Conservation (phyloP, 2,888 invertebrate genomes). For the Serrognathus titanus region DNA sequence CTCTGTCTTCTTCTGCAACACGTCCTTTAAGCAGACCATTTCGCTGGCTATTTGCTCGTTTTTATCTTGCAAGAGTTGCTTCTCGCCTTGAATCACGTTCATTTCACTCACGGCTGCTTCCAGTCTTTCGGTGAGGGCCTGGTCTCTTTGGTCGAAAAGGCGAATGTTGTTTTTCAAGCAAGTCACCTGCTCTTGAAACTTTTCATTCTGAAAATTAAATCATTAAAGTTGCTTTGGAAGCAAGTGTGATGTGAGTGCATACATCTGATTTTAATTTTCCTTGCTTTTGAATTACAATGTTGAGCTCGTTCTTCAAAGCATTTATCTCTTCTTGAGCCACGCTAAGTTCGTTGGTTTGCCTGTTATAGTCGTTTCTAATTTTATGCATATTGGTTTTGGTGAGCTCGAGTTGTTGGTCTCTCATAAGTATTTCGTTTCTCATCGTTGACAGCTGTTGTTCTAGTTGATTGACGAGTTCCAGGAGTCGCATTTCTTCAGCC, state of each 20-base stretch:
- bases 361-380: conserved; percentile 25
- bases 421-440: conserved; percentile 27
- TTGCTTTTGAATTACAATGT: conserved; percentile 34
- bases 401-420: conserved; percentile 28
- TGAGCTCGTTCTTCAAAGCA: conserved; percentile 38
- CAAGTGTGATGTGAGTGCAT: background rate
- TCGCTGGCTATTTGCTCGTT: conserved; percentile 38
- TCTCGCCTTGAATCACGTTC: conserved; percentile 34
- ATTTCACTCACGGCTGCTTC: conserved; percentile 36
- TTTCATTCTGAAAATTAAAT: conserved; percentile 32
- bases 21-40: conserved; percentile 34
- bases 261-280: conserved; percentile 32
- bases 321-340: conserved; percentile 37
- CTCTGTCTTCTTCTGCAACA: conserved; percentile 35
- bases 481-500: conserved; percentile 21
- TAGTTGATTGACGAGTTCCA: conserved; percentile 27
- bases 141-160: conserved; percentile 34
- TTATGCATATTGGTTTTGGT: conserved; percentile 26
- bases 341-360: conserved; percentile 14
- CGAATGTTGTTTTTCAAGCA: conserved; percentile 30
- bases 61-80: conserved; percentile 33
- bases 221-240: background rate
- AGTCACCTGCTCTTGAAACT: conserved; percentile 34
- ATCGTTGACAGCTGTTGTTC: conserved; percentile 29
- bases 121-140: conserved; percentile 34